Base-by-base conservation (phyloP, 2,888 invertebrate genomes). In the Holacanthella duospinosa region DNA sequence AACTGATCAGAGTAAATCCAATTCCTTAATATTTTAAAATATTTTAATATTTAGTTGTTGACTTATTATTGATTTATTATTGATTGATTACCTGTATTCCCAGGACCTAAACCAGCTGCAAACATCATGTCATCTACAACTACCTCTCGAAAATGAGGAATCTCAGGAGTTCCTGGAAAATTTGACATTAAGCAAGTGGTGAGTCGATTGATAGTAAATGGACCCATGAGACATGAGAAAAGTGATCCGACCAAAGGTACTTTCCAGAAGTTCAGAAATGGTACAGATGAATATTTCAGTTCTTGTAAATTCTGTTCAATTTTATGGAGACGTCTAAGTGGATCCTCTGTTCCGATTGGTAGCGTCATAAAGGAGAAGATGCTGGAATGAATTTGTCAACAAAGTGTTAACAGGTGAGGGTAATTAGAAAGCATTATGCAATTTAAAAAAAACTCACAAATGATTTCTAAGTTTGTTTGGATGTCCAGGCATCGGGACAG, bases 131-230 rank as follows among this genome's bases (percentile, higher is more conserved):
- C 65, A 12, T 61, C 21, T 1, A 63, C 64, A 19, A 53, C 59
- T 1, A 48, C 43, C n/a, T 64, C 65, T 54, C 62, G 65, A 19
- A 67, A 65, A 56, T 29, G 43, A 0, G 64, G 65, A 26, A 62
- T n/a, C 25, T 62, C 64, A 1, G 67, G 62, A 16, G 64, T 55
- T 9, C 70, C 70, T 19, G 71, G 71, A 53, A 71, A 70, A 55
- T 71, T 71, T 6, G 70, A 70, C 66, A 68, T 68, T 53, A 71
- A 66, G 29, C 67, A 66, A 9, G 72, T 71, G 16, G 71, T 68
- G 16, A 68, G 65, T 21, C 62, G 55, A 61, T 70, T 66, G 26
- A 63, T 61, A 2, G 65, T 61, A 43, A 65, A 56, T 9, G 66
- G 66, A 26, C 63, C 61, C 53, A 71, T 71, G 21, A 69, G 59